These are phyloP conservation scores for Brachypteracias leptosomus DNA, from an alignment of 2,113 vertebrate species.

Conservation along the genomic window DNA sequence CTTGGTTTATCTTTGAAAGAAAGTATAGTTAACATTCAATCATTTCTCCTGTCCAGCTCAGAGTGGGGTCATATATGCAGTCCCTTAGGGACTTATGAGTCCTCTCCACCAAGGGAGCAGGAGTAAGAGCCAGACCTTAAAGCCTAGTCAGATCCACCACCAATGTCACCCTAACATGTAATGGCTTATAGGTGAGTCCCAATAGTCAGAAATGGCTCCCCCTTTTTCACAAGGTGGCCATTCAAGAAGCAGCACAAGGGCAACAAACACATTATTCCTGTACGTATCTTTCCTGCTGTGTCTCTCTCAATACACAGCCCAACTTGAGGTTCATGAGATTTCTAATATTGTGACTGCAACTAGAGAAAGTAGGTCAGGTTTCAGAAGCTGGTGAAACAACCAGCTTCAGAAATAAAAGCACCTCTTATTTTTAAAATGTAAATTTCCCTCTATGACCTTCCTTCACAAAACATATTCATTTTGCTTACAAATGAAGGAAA, in stretches of 20 bases:
- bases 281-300: not conserved
- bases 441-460: not conserved
- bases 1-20: not conserved
- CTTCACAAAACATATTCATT: not conserved
- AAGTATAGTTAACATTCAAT: not conserved
- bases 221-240: not conserved
- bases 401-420: not conserved
- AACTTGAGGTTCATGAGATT: not conserved
- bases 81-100: not conserved
- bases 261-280: not conserved
- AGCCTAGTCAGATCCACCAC: not conserved
- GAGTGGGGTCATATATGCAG: not conserved
- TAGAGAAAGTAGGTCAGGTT: slow-evolving; percentile 54
- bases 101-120: not conserved
- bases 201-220: not conserved
- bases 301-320: not conserved
- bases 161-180: not conserved
- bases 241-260: not conserved
- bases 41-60: not conserved
- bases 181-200: not conserved
- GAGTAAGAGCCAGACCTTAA: not conserved
- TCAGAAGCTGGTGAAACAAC: slow-evolving; percentile 6
- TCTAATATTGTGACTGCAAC: not conserved
- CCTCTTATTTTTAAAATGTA: not conserved
- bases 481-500: not conserved